phyloP scores from a whole-genome alignment of 2,888 invertebrate species.

The Agapetus fuscipes region DNA sequence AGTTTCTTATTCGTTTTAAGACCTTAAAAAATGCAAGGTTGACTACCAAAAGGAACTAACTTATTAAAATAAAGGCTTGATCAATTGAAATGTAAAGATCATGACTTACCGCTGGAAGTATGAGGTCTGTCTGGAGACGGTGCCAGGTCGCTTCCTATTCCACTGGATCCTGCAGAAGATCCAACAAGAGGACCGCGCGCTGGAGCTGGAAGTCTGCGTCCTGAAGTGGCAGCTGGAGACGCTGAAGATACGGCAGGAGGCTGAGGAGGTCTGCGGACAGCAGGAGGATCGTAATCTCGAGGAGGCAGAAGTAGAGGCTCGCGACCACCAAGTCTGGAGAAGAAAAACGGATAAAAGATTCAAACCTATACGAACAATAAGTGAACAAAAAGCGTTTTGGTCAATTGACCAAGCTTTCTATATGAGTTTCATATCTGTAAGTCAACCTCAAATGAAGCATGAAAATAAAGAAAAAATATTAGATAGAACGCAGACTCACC shows the following conservation, averaged over 20 bases:
- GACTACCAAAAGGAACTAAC: too few species aligned
- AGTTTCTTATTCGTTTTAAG: too few species aligned
- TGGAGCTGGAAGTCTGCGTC: background rate
- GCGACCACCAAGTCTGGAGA: conserved; percentile 31
- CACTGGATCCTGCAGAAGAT: conserved; percentile 75
- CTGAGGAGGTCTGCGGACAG: conserved; percentile 43
- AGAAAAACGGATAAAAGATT: too few species aligned
- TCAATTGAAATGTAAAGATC: background rate
- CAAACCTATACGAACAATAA: background rate
- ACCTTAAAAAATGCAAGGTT: too few species aligned
- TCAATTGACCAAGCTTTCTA: too few species aligned
- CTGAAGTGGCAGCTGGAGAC: conserved; percentile 4
- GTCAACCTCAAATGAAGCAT: too few species aligned
- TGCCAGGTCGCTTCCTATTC: conserved; percentile 82
- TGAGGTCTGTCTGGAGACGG: conserved; percentile 63
- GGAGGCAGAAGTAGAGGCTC: conserved; percentile 83
- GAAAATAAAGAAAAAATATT: too few species aligned
- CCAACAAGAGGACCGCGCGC: conserved; percentile 45
- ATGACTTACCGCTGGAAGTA: conserved; percentile 33
- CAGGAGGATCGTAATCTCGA: conserved; percentile 89
- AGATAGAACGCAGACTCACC: too few species aligned
- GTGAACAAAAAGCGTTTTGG: conserved; percentile 13
- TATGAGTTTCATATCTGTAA: too few species aligned
- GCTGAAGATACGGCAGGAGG: conserved; percentile 6
- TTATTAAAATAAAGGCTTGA: too few species aligned